Evolutionary conservation across 2,113 vertebrate genomes (phyloP), one percentile per base, ranked within the genome.

Genomic region (Physeter macrocephalus): DNA sequence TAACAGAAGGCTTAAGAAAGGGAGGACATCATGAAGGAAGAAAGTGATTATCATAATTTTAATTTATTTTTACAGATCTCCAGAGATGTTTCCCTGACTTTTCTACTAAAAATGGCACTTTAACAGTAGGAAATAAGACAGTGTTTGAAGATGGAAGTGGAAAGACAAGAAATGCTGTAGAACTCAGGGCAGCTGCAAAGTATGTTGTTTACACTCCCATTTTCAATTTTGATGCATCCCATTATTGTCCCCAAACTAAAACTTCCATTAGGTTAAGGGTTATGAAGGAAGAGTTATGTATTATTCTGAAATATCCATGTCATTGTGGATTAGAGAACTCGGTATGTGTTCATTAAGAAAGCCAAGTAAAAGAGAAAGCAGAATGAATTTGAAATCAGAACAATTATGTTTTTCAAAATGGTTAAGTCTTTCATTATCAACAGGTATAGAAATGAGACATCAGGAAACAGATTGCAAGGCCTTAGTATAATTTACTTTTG

Each of bases 11-110:
- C 31, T 84, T 91, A 88, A 93, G 43, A 67, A 85, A 88, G 39
- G 39, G 14, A 88, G 1, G 43, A 6, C 17, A n/a, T 83, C 2
- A 1, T 41, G 15, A 64, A 59, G 39, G 54, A 77, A 39, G 25
- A 82, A 71, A 83, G 31, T 43, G 39, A 83, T 64, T 43, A 15
- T 18, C 2, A 43, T 69, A 49, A 39, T 77, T 93, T 94, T 61
- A 5, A 89, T 43, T 90, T 97, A 95, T 97, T 96, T 98, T 97
- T 81, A 7, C 95, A 99, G 99, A 99, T 98, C 99, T 99, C 72
- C 99, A 99, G 98, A 99, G 99, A 97, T 99, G 99, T 98, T 99
- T 99, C 98, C 99, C 99, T 34, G 99, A 99, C 98, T 99, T 99
- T 97, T 99, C 98, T 94, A 99, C 98, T 21, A 98, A 98, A 98